Evolutionary conservation across 2,888 invertebrate genomes (phyloP).

Genomic region (Cantharis lateralis): DNA sequence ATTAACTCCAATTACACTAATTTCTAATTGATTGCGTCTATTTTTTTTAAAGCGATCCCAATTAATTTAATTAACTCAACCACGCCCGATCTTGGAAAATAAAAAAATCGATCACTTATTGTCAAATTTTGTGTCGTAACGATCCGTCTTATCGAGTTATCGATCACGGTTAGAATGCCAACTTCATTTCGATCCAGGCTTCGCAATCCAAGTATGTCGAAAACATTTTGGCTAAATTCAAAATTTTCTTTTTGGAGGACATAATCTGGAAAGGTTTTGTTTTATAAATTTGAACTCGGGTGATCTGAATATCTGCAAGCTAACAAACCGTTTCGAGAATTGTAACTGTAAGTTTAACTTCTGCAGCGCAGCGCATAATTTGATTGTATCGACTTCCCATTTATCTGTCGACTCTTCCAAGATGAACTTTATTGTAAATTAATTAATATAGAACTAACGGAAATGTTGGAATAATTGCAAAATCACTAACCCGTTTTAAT

Average conservation of each 20-base stretch:
- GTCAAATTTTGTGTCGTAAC: neutral
- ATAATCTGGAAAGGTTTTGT: neutral
- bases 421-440: slow-evolving; percentile 5
- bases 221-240: too few relatives aligned
- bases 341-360: slow-evolving; percentile 11
- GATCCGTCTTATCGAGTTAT: neutral
- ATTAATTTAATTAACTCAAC: neutral
- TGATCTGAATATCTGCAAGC: slow-evolving; percentile 2
- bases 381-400: slow-evolving; percentile 16
- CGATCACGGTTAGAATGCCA: neutral
- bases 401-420: slow-evolving; percentile 1
- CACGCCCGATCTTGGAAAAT: neutral
- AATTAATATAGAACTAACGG: neutral
- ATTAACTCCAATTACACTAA: neutral
- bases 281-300: neutral
- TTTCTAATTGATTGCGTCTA: neutral
- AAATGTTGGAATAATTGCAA: neutral
- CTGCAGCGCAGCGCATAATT: slow-evolving; percentile 10
- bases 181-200: neutral
- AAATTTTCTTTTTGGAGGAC: too few relatives aligned
- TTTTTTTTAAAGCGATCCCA: neutral
- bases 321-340: slow-evolving; percentile 5
- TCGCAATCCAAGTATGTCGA: neutral
- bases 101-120: neutral
- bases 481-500: neutral